Conservation (phyloP, 2,113 vertebrate species). For the Sylvietta virens region DNA sequence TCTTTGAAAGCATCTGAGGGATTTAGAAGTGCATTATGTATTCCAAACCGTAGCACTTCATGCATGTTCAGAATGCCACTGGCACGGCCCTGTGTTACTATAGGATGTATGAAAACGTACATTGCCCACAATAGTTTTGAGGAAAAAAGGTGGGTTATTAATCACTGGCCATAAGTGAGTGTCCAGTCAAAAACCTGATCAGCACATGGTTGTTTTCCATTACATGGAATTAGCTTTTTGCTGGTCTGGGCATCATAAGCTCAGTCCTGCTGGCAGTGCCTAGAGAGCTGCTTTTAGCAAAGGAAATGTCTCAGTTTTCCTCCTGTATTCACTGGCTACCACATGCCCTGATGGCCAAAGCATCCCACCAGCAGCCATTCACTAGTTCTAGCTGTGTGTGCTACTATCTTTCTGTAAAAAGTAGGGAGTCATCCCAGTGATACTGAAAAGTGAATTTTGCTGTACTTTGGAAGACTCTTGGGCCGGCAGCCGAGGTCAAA, state of each 20-base stretch:
- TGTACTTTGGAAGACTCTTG: neutral
- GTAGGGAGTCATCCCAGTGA: neutral
- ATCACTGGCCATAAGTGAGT: neutral
- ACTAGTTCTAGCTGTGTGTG: neutral
- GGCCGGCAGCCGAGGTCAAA: neutral
- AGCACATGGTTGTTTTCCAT: neutral
- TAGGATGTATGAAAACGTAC: neutral
- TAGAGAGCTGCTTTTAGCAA: neutral
- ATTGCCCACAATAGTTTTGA: neutral
- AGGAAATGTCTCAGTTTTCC: neutral
- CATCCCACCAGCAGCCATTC: neutral
- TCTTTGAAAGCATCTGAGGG: neutral
- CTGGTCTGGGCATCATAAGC: neutral
- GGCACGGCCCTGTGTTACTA: rapidly evolving
- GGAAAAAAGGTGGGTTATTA: neutral
- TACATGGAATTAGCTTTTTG: neutral
- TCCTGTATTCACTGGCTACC: neutral
- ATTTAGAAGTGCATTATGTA: neutral
- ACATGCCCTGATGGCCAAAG: rapidly evolving
- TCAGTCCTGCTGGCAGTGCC: neutral
- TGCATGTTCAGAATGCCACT: neutral
- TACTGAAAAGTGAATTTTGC: neutral
- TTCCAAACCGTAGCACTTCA: neutral
- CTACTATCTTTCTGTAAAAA: neutral
- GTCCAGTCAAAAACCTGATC: neutral